Percentiles rank a stretch among this genome's conserved stretches.
Evolutionary conservation across 1,140 invertebrate genomes (phyloP).

Genomic region (Palaemon carinicauda): DNA sequence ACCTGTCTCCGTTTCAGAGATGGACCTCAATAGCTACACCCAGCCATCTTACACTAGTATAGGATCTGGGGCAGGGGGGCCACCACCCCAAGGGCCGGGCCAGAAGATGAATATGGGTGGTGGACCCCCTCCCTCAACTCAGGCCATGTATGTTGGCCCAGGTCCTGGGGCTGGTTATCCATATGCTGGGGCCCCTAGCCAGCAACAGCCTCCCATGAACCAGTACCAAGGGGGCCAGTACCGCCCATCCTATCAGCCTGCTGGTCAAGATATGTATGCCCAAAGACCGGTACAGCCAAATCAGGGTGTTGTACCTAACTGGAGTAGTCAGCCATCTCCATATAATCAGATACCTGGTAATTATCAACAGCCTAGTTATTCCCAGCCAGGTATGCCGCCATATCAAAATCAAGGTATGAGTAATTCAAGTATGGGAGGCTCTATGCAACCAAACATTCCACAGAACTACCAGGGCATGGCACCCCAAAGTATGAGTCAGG

Average conservation of each 20-base stretch:
- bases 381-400: constrained; percentile 20
- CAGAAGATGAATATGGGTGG: constrained; percentile 43
- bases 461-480: constrained; percentile 56
- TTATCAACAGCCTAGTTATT: constrained; percentile 29
- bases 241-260: constrained; percentile 12
- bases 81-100: constrained; percentile 32
- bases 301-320: not conserved
- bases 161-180: constrained; percentile 45
- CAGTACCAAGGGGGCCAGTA: constrained; percentile 52
- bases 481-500: constrained; percentile 45
- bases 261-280: constrained; percentile 52
- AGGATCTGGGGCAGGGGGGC: constrained; percentile 19
- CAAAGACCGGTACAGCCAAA: constrained; percentile 13
- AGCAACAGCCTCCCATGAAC: constrained; percentile 41
- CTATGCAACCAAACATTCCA: constrained; percentile 58
- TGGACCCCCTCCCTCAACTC: constrained; percentile 22
- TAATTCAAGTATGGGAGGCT: constrained; percentile 14
- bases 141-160: constrained; percentile 28
- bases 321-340: constrained; percentile 39
- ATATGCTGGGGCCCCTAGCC: constrained; percentile 40
- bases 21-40: constrained; percentile 49
- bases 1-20: constrained; percentile 45
- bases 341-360: constrained; percentile 36
- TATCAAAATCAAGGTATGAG: constrained; percentile 34
- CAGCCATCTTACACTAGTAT: constrained; percentile 53